Base-by-base conservation (phyloP, 2,888 invertebrate species). In the Pseudoips prasinana region DNA sequence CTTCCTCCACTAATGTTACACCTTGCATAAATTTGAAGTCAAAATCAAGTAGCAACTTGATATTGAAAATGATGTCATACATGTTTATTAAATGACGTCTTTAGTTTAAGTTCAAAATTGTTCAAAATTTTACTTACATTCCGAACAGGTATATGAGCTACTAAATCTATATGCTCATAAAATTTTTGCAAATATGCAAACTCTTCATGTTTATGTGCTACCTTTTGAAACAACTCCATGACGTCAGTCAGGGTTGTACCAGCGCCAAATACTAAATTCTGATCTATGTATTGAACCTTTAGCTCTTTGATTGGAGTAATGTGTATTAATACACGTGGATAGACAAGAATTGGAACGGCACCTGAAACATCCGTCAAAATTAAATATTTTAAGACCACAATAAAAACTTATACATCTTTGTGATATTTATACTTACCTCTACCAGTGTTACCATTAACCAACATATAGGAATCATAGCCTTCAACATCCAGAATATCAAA, bases 381-480 rank as follows among this genome's bases (percentile, higher is more conserved):
- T 18, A 18, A 18, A 18, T 3, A 18, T 6, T 18, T 3, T 18
- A 18, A 18, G 18, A 18, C 6, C 3, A 18, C 18, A 6, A 3
- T 18, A 18, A 18, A 3, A 18, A 18, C 6, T n/a, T n/a, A n/a
- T n/a, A n/a, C n/a, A n/a, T 18, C 3, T 6, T 18, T 18, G 18
- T 14, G 5, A 14, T 5, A 14, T 14, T 5, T 3, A 3, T 14
- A 8, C 9, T 33, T 58, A 78, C 94, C 94, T 72, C 90, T 91
- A 4, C 91, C 92, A 3, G 94, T 94, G 62, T 94, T 94, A 22
- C 94, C 94, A 22, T 90, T 91, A 1, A 94, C 90, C 3, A 94
- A 62, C 69, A 91, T 87, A 45, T 92, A 92, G 9, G 73, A 76
- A 7, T 72, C 52, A 65, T 59, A 25, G 50, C 68, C 36, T 59